A percentile compares a stretch with the other conserved stretches of the same genome.
These are phyloP conservation scores for Anoplophora glabripennis DNA, from an alignment of 1,140 invertebrate genomes.

Conservation along the genomic window DNA sequence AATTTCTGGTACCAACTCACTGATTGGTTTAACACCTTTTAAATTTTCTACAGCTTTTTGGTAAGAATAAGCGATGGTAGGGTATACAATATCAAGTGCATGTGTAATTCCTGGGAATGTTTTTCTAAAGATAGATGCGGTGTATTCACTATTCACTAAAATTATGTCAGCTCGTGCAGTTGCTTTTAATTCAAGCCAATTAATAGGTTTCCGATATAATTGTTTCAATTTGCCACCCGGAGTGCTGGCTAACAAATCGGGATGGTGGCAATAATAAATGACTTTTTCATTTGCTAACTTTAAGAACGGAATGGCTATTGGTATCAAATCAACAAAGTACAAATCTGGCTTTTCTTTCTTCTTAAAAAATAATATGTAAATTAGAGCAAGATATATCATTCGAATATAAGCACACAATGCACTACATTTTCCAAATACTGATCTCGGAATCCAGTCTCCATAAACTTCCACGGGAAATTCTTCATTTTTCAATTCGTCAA, in stretches of 20 bases:
- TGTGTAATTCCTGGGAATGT: slow-evolving; percentile 73
- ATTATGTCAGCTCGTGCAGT: slow-evolving; percentile 83
- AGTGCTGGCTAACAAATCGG: slow-evolving; percentile 84
- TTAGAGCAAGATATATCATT: slow-evolving; percentile 71
- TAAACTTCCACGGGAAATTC: slow-evolving; percentile 77
- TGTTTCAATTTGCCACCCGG: slow-evolving; percentile 68
- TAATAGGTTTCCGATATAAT: slow-evolving; percentile 83
- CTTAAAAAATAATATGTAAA: slow-evolving; percentile 57
- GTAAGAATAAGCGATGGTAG: slow-evolving; percentile 65
- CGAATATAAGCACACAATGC: slow-evolving; percentile 92
- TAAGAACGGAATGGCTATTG: slow-evolving; percentile 80
- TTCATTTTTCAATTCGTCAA: slow-evolving; percentile 88
- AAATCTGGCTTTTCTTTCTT: slow-evolving; percentile 67
- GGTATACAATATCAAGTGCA: slow-evolving; percentile 85
- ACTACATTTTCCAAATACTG: slow-evolving; percentile 79
- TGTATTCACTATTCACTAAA: slow-evolving; percentile 95
- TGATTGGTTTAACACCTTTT: slow-evolving; percentile 21
- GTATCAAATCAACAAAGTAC: slow-evolving; percentile 91
- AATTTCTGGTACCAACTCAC: slow-evolving; percentile 38
- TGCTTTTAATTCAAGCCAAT: slow-evolving; percentile 89
- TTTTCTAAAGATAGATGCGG: slow-evolving; percentile 73
- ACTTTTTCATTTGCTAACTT: slow-evolving; percentile 67
- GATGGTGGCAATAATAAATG: slow-evolving; percentile 98
- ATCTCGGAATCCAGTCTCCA: slow-evolving; percentile 82
- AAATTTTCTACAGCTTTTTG: slow-evolving; percentile 28